Percentiles rank a stretch among this genome's conserved stretches.
Evolutionary conservation across 2,113 vertebrate genomes (phyloP).

Genomic region (Cephalopterus ornatus): DNA sequence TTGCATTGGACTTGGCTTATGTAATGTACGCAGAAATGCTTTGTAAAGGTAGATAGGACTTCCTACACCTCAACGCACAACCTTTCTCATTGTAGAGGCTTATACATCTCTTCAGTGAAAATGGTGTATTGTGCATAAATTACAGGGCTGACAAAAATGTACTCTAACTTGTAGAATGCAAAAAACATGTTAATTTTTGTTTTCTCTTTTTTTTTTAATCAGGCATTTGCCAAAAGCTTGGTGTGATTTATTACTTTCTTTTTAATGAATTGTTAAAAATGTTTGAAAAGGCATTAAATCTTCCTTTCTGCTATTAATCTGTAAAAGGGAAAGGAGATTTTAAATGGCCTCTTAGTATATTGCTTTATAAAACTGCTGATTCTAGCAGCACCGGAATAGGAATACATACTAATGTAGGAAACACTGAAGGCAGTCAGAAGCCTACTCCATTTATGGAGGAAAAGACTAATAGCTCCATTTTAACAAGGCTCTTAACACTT

Average conservation of each 20-base stretch:
- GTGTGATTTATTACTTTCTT: conserved; percentile 70
- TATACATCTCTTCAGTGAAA: conserved; percentile 46
- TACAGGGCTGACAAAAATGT: conserved; percentile 26
- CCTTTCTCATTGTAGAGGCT: conserved; percentile 9
- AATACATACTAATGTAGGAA: conserved; percentile 76
- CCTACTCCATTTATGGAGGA: conserved; percentile 66
- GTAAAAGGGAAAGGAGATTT: conserved; percentile 62
- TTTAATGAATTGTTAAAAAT: conserved; percentile 75
- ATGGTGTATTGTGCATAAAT: conserved; percentile 30
- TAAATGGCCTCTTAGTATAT: conserved; percentile 77
- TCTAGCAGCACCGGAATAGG: conserved; percentile 65
- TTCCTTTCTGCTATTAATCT: conserved; percentile 74
- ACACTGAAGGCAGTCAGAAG: conserved; percentile 61
- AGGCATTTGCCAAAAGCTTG: conserved; percentile 34
- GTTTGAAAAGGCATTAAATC: conserved; percentile 73
- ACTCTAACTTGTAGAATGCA: conserved; percentile 46
- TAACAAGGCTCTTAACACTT: conserved; percentile 75
- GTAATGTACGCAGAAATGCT: neutral
- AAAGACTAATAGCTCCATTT: conserved; percentile 77
- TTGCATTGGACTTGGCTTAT: neutral
- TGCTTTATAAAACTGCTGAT: conserved; percentile 80
- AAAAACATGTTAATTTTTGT: conserved; percentile 62
- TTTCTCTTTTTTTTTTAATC: conserved; percentile 48
- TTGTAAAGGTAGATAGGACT: neutral
- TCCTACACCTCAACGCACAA: neutral